Conservation (phyloP, 2,888 invertebrate species). For the Caradrina kadenii region DNA sequence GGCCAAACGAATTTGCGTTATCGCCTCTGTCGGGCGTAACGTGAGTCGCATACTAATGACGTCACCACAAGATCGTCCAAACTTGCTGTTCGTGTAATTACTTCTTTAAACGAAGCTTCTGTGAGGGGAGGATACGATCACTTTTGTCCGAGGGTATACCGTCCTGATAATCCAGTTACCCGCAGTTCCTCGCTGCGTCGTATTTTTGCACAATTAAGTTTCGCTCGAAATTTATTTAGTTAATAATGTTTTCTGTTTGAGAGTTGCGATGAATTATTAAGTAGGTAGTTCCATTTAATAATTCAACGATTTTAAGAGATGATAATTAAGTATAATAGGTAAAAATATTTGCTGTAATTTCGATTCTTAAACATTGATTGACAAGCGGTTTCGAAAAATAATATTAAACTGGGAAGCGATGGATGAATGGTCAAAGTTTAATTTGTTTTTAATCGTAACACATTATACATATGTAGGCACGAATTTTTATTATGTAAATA, state of each 20-base stretch:
- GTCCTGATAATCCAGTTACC: slow-evolving; percentile 83
- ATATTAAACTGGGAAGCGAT: slow-evolving; percentile 11
- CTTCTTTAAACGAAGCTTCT: slow-evolving; percentile 88
- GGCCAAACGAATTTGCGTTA: slow-evolving; percentile 90
- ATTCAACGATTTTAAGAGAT: slow-evolving; percentile 40
- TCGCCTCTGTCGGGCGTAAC: slow-evolving; percentile 84
- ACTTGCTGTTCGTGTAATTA: slow-evolving; percentile 88
- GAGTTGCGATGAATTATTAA: slow-evolving; percentile 60
- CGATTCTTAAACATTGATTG: slow-evolving; percentile 30
- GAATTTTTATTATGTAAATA: slow-evolving; percentile 19
- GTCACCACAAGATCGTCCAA: slow-evolving; percentile 77
- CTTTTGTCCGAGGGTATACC: slow-evolving; percentile 81
- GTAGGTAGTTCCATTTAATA: slow-evolving; percentile 44
- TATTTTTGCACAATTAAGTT: slow-evolving; percentile 72
- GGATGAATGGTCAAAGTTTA: slow-evolving; percentile 21
- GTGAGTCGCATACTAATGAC: slow-evolving; percentile 87
- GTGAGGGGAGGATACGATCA: slow-evolving; percentile 78
- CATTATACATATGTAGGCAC: background rate
- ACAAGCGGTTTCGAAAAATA: slow-evolving; percentile 22
- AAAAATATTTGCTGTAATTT: slow-evolving; percentile 33
- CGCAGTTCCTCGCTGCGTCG: slow-evolving; percentile 67
- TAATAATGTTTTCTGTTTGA: slow-evolving; percentile 64
- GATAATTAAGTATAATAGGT: slow-evolving; percentile 29
- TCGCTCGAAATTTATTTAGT: slow-evolving; percentile 64
- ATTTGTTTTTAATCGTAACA: slow-evolving; percentile 18